Conservation (phyloP, 2,888 invertebrate genomes). For the Patella ulyssiponensis region DNA sequence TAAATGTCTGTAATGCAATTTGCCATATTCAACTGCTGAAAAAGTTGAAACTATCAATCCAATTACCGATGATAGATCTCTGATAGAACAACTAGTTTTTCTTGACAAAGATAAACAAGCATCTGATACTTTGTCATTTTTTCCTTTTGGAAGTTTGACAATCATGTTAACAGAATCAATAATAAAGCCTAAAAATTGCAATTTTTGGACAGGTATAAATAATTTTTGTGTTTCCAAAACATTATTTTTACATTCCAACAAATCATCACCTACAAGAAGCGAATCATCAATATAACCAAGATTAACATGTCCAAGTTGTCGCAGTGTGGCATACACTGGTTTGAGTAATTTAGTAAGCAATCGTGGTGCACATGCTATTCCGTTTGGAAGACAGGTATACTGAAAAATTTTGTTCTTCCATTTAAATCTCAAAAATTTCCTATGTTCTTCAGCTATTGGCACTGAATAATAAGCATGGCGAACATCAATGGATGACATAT, state of each 20-base stretch:
- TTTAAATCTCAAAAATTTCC: constrained; percentile 17
- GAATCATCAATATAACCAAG: neutral
- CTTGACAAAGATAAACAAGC: too few species aligned
- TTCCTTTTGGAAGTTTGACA: constrained; percentile 2
- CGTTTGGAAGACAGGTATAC: constrained; percentile 27
- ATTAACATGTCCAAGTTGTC: neutral
- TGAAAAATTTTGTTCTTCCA: constrained; percentile 25
- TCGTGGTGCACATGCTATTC: constrained; percentile 25
- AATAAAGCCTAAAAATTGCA: constrained; percentile 14
- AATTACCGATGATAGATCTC: neutral
- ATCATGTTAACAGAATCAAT: constrained; percentile 20
- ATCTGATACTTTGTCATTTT: neutral
- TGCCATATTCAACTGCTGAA: neutral
- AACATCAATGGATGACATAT: constrained; percentile 23
- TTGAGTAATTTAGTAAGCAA: constrained; percentile 26
- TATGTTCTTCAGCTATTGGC: constrained; percentile 17
- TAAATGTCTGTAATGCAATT: neutral
- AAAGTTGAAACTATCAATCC: constrained; percentile 14
- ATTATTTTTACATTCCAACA: neutral
- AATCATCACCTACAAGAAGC: neutral
- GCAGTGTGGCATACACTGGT: constrained; percentile 7
- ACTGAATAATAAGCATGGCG: constrained; percentile 27
- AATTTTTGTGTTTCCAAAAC: neutral
- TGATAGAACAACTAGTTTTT: neutral
- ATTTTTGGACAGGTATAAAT: neutral